phyloP scores from a whole-genome alignment of 2,888 invertebrate genomes.

The Volucella bombylans region DNA sequence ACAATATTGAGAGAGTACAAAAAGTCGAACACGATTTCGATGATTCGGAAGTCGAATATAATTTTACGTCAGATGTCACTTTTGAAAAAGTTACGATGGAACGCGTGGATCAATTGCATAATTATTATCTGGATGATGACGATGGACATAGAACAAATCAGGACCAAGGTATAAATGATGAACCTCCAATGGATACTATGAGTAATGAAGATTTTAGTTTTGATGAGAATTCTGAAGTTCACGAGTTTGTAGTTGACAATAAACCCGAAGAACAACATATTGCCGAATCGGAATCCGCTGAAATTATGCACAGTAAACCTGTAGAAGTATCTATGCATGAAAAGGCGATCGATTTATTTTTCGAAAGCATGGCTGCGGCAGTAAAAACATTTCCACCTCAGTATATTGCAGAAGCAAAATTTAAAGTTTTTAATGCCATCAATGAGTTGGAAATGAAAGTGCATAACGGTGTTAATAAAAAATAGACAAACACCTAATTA shows the following conservation, averaged over 20 bases:
- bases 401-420: constrained; percentile 64
- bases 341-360: constrained; percentile 70
- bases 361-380: constrained; percentile 72
- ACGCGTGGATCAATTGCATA: constrained; percentile 36
- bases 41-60: constrained; percentile 44
- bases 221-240: constrained; percentile 27
- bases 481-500: constrained; percentile 16
- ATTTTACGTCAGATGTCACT: constrained; percentile 28
- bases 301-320: neutral
- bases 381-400: constrained; percentile 72
- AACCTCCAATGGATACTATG: neutral
- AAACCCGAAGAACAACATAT: constrained; percentile 48
- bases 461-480: constrained; percentile 25
- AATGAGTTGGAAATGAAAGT: constrained; percentile 66
- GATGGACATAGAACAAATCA: neutral
- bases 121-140: constrained; percentile 33
- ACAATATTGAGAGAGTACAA: neutral
- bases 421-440: constrained; percentile 65
- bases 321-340: constrained; percentile 40
- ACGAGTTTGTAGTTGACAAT: constrained; percentile 2
- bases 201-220: constrained; percentile 35
- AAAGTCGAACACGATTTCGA: constrained; percentile 32
- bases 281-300: neutral
- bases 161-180: constrained; percentile 26
- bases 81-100: constrained; percentile 62